Percentiles rank a stretch among this genome's conserved stretches.
These are phyloP conservation scores for Drosophila algonquin DNA, from an alignment of 2,888 invertebrate genomes.

Conservation along the genomic window DNA sequence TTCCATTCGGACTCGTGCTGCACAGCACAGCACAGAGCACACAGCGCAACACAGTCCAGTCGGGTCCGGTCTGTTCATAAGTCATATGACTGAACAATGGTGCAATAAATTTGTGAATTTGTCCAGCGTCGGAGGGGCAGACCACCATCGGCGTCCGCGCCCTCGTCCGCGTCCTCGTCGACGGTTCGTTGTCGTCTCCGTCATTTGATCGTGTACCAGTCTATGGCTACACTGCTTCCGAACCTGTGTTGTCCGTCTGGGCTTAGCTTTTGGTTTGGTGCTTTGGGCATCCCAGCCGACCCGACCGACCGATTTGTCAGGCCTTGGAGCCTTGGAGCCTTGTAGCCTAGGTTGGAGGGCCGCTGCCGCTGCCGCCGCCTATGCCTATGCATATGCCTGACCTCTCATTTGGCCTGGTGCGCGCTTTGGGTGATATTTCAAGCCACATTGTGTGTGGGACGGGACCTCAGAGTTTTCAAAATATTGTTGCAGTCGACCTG, in stretches of 20 bases:
- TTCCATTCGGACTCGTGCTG: no score
- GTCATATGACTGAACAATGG: conserved; percentile 74
- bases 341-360: conserved; percentile 16
- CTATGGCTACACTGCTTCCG: conserved; percentile 57
- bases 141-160: conserved; percentile 60
- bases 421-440: conserved; percentile 65
- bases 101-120: conserved; percentile 79
- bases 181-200: conserved; percentile 41
- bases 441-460: conserved; percentile 57
- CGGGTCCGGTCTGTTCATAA: conserved; percentile 63
- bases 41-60: background rate
- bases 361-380: conserved; percentile 3
- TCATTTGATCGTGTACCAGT: conserved; percentile 75
- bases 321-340: conserved; percentile 32
- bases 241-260: conserved; percentile 61
- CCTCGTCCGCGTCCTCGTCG: conserved; percentile 29
- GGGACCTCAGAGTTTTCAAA: conserved; percentile 26
- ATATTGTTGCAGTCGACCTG: conserved; percentile 18
- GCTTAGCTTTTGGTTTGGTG: conserved; percentile 19
- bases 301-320: conserved; percentile 46
- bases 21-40: no score
- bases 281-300: conserved; percentile 27
- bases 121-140: conserved; percentile 63
- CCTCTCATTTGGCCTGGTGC: conserved; percentile 51
- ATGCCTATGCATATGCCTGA: conserved; percentile 52